phyloP scores from a whole-genome alignment of 2,113 vertebrate species.

The Conger conger region DNA sequence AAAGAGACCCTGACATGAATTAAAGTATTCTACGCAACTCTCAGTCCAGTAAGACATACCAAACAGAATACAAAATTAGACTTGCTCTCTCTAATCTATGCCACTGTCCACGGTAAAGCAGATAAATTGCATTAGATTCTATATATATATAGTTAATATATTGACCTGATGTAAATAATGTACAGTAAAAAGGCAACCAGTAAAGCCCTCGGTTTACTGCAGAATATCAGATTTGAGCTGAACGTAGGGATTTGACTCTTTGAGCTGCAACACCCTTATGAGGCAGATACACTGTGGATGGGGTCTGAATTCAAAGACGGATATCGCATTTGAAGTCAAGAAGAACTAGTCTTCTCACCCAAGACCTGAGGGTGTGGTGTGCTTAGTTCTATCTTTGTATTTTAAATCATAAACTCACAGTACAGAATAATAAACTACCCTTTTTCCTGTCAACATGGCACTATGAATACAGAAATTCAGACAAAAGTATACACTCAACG shows the following conservation, averaged over 20 bases:
- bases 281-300: slow-evolving; percentile 15
- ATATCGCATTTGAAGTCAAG: neutral
- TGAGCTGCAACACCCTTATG: slow-evolving; percentile 23
- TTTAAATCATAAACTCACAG: neutral
- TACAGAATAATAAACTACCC: neutral
- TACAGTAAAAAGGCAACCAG: slow-evolving; percentile 49
- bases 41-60: slow-evolving; percentile 39
- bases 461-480: neutral
- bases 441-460: neutral
- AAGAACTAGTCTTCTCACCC: neutral
- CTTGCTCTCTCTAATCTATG: slow-evolving; percentile 59
- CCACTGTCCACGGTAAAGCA: slow-evolving; percentile 60
- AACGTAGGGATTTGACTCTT: slow-evolving; percentile 38
- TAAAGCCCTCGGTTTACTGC: slow-evolving; percentile 53
- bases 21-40: slow-evolving; percentile 50
- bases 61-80: slow-evolving; percentile 61
- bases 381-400: neutral
- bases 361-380: neutral
- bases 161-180: slow-evolving; percentile 48
- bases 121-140: slow-evolving; percentile 67
- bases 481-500: too few relatives aligned
- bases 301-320: neutral
- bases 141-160: slow-evolving; percentile 65
- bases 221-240: slow-evolving; percentile 44
- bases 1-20: slow-evolving; percentile 47